Conservation (phyloP, 2,797 vertebrate species). For the Cheirogaleus major region DNA sequence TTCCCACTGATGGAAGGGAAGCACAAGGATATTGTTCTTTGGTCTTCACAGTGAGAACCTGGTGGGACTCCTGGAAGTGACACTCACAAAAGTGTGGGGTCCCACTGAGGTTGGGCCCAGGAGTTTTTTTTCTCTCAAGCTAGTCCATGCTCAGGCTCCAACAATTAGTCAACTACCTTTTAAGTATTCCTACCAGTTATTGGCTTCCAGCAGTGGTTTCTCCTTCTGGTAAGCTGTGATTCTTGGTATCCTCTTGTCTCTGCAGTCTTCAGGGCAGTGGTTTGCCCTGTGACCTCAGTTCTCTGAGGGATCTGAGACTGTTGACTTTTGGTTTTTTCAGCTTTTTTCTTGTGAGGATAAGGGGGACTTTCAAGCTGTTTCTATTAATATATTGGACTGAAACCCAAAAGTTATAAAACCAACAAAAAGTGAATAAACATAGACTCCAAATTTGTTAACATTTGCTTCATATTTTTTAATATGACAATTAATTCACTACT, state of each 20-base stretch:
- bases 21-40: neutral
- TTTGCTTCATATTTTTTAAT: neutral
- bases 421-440: neutral
- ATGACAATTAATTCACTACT: neutral
- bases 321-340: neutral
- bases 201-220: neutral
- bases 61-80: neutral
- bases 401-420: conserved; percentile 1
- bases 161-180: neutral
- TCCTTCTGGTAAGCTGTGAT: neutral
- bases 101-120: neutral
- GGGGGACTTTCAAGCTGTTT: neutral
- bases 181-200: neutral
- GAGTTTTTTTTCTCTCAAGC: neutral
- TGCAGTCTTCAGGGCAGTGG: neutral
- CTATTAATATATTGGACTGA: neutral
- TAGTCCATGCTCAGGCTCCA: neutral
- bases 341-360: neutral
- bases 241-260: neutral
- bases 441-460: conserved; percentile 16
- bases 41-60: neutral
- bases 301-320: neutral
- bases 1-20: neutral
- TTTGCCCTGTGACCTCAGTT: neutral
- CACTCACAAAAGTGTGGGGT: neutral